Evolutionary conservation across 1,140 invertebrate species (phyloP), one percentile per base, ranked within the genome.

Genomic region (Marisa cornuarietis): DNA sequence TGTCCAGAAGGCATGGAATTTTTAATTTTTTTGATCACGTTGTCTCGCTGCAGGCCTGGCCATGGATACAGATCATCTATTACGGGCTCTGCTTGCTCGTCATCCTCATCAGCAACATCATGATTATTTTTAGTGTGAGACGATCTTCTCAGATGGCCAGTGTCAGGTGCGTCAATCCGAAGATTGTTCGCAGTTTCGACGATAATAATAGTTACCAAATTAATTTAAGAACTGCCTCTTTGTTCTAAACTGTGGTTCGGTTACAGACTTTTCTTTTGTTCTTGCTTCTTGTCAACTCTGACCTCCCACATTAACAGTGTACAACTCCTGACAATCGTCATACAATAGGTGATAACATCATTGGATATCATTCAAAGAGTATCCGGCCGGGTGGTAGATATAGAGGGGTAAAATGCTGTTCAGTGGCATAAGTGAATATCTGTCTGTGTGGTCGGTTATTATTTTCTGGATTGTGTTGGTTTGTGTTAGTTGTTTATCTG

Each of bases 31-130:
- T 42, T 0, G 6, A 42, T 4, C 31, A 42, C 2, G 31, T 61
- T 68, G 42, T 68, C 86, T 87, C 76, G 71, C 68, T 72, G 20
- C 69, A 79, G 18, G 71, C 86, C 16, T 87, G 85, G 85, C 85
- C 87, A 10, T 85, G 84, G 83, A 72, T 87, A 18, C 83, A 88
- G 71, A 76, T 85, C 20, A 42, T 76, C 0, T 86, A 80, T 72
- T 54, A 87, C 4, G 24, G 79, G 11, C 20, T 83, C 10, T 88
- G 83, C 74, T 85, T 84, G 51, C 24, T 84, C 4, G 58, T 84
- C 8, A 84, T 87, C 49, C 77, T 84, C 58, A 54, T 79, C 9
- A 86, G 85, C 72, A 88, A 87, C 68, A 78, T 26, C 71, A 54
- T 88, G 24, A 83, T 88, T 24, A 69, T 86, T 13, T 24, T 76